phyloP scores from a whole-genome alignment of 2,888 invertebrate species.

The Cryptocheilus praepositus region DNA sequence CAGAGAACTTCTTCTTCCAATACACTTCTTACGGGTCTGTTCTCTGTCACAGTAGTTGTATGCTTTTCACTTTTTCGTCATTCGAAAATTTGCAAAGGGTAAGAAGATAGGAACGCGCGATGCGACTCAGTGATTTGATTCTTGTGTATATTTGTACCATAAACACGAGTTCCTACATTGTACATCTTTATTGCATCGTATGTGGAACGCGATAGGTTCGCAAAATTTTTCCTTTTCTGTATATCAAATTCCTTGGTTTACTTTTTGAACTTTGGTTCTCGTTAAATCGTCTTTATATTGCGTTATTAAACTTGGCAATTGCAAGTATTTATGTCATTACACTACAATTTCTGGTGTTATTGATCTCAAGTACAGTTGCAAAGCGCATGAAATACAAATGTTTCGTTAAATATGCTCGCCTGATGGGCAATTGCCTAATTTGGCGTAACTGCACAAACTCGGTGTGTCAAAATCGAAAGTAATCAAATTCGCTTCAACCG shows the following conservation, averaged over 20 bases:
- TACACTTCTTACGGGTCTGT: conserved; percentile 73
- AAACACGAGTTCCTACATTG: conserved; percentile 21
- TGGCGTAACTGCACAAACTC: too few relatives aligned
- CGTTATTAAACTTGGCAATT: background rate
- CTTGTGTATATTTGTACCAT: conserved; percentile 5
- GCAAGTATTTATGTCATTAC: background rate
- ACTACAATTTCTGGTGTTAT: too few relatives aligned
- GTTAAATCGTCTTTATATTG: background rate
- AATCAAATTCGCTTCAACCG: too few relatives aligned
- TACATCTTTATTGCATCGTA: conserved; percentile 29
- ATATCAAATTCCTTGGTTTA: too few relatives aligned
- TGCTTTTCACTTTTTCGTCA: conserved; percentile 55
- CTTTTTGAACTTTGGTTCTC: background rate
- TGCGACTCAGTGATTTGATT: conserved; percentile 7
- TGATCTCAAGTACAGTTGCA: conserved; percentile 2
- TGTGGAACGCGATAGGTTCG: background rate
- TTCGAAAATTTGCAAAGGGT: conserved; percentile 32
- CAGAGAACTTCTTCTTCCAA: conserved; percentile 72
- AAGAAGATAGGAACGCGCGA: conserved; percentile 16
- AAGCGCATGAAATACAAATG: background rate
- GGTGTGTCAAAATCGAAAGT: too few relatives aligned
- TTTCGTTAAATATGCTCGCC: too few relatives aligned
- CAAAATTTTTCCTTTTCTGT: background rate
- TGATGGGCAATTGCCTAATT: too few relatives aligned
- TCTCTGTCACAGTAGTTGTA: conserved; percentile 70